Conservation (phyloP, 2,888 invertebrate genomes). For the Cryptocephalus moraei region DNA sequence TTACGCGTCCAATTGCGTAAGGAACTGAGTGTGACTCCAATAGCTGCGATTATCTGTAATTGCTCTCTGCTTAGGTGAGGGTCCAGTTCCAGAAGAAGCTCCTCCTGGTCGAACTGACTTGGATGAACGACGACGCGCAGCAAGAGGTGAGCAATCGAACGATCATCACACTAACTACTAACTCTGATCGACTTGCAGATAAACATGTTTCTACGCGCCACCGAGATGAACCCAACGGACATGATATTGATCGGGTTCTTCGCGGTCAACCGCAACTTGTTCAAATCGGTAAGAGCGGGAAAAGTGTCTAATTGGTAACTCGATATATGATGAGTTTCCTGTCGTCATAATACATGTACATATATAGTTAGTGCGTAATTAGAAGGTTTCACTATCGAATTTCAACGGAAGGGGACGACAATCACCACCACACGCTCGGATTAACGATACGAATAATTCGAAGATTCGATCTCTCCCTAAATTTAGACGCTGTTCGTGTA, state of each 20-base stretch:
- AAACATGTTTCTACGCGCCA: constrained; percentile 65
- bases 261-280: constrained; percentile 59
- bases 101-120: constrained; percentile 59
- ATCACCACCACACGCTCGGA: too few relatives aligned
- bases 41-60: too few relatives aligned
- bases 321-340: too few relatives aligned
- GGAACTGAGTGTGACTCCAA: too few relatives aligned
- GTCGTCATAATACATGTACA: too few relatives aligned
- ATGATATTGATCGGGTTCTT: constrained; percentile 66
- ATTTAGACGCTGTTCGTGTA: too few relatives aligned
- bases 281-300: constrained; percentile 62
- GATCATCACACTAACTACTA: background rate
- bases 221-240: constrained; percentile 67
- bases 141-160: constrained; percentile 42
- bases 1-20: constrained; percentile 61
- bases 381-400: too few relatives aligned
- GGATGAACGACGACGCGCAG: constrained; percentile 68
- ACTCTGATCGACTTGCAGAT: constrained; percentile 35
- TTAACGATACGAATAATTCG: too few relatives aligned
- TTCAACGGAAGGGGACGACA: too few relatives aligned
- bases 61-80: constrained; percentile 50
- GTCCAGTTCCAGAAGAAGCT: constrained; percentile 66
- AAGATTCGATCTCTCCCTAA: too few relatives aligned
- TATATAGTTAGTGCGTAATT: too few relatives aligned
- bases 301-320: too few relatives aligned